Evolutionary conservation across 2,113 vertebrate species (phyloP).

Genomic region (Tenebrosternarchus preto): DNA sequence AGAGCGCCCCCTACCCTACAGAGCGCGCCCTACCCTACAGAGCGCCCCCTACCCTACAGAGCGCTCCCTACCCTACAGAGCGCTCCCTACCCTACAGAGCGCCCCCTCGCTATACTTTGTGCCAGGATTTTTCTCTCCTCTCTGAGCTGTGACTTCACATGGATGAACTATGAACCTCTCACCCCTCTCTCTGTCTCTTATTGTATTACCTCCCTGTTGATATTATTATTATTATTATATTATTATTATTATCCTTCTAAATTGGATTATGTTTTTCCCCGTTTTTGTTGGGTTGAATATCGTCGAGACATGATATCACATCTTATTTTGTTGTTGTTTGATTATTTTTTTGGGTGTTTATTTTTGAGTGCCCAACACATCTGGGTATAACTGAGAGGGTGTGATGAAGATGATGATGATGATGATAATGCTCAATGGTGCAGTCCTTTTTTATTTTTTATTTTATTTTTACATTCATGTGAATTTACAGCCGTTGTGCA

Average conservation of each 20-base stretch:
- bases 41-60: no score
- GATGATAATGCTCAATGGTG: neutral
- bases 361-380: neutral
- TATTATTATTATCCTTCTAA: neutral
- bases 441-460: neutral
- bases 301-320: neutral
- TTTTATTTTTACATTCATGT: slow-evolving; percentile 81
- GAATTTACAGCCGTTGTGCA: slow-evolving; percentile 95
- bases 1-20: no score
- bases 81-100: slow-evolving; percentile 27
- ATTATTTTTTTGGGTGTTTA: neutral
- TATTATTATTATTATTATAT: neutral
- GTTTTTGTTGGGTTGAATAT: slow-evolving; percentile 3
- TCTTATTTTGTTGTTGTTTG: no score
- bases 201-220: slow-evolving; percentile 7
- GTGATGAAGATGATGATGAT: neutral
- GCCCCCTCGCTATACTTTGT: slow-evolving; percentile 70
- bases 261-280: neutral
- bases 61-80: no score
- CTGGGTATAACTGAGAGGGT: neutral
- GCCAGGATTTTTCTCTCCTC: slow-evolving; percentile 35
- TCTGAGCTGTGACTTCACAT: slow-evolving; percentile 96
- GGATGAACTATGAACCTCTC: slow-evolving; percentile 65
- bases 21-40: no score
- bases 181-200: slow-evolving; percentile 12